phyloP scores from a whole-genome alignment of 2,113 vertebrate genomes.

The Lipophrys pholis region DNA sequence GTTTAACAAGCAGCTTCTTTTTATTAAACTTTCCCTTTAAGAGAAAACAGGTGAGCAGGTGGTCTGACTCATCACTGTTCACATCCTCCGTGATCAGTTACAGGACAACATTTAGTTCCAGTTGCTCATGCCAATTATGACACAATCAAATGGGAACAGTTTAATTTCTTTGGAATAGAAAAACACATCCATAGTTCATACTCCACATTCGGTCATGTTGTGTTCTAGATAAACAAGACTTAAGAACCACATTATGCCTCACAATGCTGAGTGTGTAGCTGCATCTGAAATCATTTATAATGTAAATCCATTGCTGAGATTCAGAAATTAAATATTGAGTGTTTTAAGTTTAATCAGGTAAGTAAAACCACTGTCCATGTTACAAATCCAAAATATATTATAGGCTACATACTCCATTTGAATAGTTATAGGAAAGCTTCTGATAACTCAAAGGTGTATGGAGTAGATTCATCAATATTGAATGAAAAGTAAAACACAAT shows the following conservation, averaged over 20 bases:
- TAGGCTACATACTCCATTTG: not conserved
- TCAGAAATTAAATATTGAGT: not conserved
- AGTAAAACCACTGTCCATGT: not conserved
- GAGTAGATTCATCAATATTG: not conserved
- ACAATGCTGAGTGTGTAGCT: not conserved
- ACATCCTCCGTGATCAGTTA: conserved; percentile 23
- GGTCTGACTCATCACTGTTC: conserved; percentile 7
- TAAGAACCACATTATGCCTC: not conserved
- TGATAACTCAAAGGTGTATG: not conserved
- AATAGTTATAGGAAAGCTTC: no score
- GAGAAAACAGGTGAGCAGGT: conserved; percentile 9
- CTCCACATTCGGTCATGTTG: conserved; percentile 13
- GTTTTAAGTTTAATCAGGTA: no score
- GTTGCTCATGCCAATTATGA: conserved; percentile 5
- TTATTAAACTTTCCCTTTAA: conserved; percentile 12
- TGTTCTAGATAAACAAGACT: not conserved
- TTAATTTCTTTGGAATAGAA: no score
- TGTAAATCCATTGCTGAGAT: not conserved
- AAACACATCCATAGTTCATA: conserved; percentile 27
- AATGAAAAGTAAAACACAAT: not conserved
- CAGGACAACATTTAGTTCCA: not conserved
- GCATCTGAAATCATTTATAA: conserved; percentile 12
- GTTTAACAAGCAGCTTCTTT: conserved; percentile 8
- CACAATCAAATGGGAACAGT: not conserved
- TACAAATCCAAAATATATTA: not conserved